Base-by-base conservation (phyloP, 2,888 invertebrate species). In the Xanthia icteritia region DNA sequence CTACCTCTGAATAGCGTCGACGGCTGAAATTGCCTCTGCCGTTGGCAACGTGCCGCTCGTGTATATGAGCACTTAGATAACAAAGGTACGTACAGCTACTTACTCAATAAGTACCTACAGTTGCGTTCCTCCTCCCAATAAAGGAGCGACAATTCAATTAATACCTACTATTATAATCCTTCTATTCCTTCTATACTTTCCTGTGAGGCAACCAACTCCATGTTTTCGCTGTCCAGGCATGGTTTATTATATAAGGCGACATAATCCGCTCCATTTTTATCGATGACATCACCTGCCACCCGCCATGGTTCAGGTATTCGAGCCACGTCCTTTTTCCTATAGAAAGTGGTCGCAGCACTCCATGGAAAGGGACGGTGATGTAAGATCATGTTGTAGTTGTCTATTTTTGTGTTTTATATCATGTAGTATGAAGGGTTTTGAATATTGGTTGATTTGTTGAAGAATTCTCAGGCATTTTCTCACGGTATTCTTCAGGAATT, bases 281-380 rank as follows among this genome's bases (percentile, higher is more conserved):
- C 54, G 60, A n/a, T 73, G 77, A 81, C 81, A 72, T 86, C 83
- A 86, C 65, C 5, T 39, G 36, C 20, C 88, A 89, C 51, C 56
- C 42, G 65, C 74, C 66, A 73, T 83, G 65, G 54, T 48, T 75
- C 73, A 78, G 80, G 73, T 83, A 90, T 89, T 79, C 88, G 39
- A 23, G 36, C 8, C 88, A 89, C 87, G 86, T 91, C 89, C 89
- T 87, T 87, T 89, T 84, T 89, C 89, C 90, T 89, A 89, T 90
- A 91, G 92, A 92, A 92, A 92, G 92, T 86, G 84, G 83, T 79
- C 58, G 39, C 63, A 70, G 65, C 65, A 76, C 54, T 77, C 71
- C 71, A 73, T 63, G 77, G 82, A 73, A 79, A 79, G 61, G 79
- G 65, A 65, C 66, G 68, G 70, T 69, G 74, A 81, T 75, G 73